These are phyloP conservation scores for Nannobrachium achirus DNA, from an alignment of 2,113 vertebrate species.

Conservation along the genomic window DNA sequence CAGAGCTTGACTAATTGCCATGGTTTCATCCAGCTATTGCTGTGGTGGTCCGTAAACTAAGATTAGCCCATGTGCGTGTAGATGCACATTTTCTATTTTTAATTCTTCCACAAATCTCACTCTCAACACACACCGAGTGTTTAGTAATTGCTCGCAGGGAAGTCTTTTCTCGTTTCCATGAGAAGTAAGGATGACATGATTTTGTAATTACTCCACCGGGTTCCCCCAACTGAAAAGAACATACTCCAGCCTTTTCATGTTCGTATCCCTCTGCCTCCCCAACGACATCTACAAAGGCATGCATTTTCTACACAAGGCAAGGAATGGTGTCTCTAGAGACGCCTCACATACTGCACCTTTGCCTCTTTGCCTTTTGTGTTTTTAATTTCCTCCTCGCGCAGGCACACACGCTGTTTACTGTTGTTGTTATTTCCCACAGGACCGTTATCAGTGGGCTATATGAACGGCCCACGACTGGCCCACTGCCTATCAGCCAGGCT, in stretches of 20 bases:
- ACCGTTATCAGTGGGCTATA: conserved; percentile 55
- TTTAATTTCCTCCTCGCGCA: conserved; percentile 50
- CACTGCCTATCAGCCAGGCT: conserved; percentile 56
- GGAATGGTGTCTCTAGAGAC: conserved; percentile 17
- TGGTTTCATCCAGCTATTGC: conserved; percentile 1
- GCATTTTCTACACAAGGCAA: conserved; percentile 4
- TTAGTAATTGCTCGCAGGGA: conserved; percentile 14
- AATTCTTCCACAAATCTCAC: conserved; percentile 1
- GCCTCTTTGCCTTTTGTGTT: conserved; percentile 2
- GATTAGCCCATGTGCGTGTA: not conserved
- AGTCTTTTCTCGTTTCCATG: not conserved
- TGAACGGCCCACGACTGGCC: conserved; percentile 42
- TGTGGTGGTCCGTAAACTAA: not conserved
- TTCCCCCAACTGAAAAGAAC: conserved; percentile 20
- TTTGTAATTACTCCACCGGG: conserved; percentile 27
- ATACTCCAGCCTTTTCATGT: conserved; percentile 18
- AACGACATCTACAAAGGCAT: conserved; percentile 19
- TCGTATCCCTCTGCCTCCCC: conserved; percentile 1
- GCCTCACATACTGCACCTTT: conserved; percentile 10
- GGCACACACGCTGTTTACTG: conserved; percentile 28
- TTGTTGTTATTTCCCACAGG: conserved; percentile 35
- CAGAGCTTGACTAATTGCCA: not conserved
- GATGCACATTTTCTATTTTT: conserved; percentile 21
- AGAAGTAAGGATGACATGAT: conserved; percentile 15
- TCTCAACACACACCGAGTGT: not conserved